phyloP scores from a whole-genome alignment of 30 jellyfish, hydroid and myxozoan genomes.

The Aurelia sp. region DNA sequence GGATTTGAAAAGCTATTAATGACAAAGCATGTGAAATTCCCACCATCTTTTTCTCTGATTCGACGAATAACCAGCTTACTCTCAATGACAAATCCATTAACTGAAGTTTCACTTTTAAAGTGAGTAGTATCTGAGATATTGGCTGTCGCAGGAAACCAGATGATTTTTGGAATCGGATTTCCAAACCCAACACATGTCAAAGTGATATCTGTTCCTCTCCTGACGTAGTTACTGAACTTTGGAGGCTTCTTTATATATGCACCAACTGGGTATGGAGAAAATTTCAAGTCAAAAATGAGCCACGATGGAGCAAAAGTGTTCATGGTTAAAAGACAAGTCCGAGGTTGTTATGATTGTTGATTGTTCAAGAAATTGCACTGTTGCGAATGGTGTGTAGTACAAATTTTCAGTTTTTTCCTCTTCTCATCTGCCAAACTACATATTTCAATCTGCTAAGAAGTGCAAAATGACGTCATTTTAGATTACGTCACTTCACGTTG shows the following conservation, averaged over 20 bases:
- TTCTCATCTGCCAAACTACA: too few species aligned
- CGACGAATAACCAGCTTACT: constrained; percentile 13
- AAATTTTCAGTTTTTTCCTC: too few species aligned
- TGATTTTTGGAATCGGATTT: constrained; percentile 48
- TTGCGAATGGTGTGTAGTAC: too few species aligned
- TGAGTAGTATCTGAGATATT: constrained; percentile 20
- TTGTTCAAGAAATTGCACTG: too few species aligned
- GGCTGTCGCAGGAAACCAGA: constrained; percentile 29
- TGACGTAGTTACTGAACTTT: constrained; percentile 1
- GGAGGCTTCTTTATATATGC: constrained; percentile 51
- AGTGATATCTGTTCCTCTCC: constrained; percentile 40
- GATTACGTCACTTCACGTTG: too few species aligned
- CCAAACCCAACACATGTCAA: constrained; percentile 59
- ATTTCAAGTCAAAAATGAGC: background rate
- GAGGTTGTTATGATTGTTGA: too few species aligned
- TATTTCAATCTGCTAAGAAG: too few species aligned
- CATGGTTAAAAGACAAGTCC: too few species aligned
- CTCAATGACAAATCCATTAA: constrained; percentile 23
- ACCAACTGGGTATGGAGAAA: constrained; percentile 23
- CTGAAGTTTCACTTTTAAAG: background rate
- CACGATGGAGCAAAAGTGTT: too few species aligned
- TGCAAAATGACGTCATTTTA: too few species aligned
- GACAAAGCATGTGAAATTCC: constrained; percentile 44
- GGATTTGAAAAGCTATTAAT: constrained; percentile 25
- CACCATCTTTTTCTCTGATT: constrained; percentile 20